Evolutionary conservation across 1,140 invertebrate genomes (phyloP), one percentile per base, ranked within the genome.

Genomic region (Monochamus saltuarius): DNA sequence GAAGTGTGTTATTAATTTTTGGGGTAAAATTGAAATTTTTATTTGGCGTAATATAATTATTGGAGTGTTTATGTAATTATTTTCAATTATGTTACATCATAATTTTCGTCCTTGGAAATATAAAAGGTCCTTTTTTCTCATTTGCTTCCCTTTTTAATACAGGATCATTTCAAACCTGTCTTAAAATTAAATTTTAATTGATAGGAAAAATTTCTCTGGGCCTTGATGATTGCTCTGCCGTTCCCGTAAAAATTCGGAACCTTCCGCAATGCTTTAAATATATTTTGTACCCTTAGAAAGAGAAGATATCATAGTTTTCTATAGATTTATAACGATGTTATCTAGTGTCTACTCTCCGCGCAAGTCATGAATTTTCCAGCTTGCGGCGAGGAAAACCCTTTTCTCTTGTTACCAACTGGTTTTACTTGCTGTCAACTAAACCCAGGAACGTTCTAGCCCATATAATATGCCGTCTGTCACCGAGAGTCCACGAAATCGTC

Each of bases 251-350:
- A 51, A 51, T 55, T 55, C 53, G 42, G 43, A 55, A 39, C 53
- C 53, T 55, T 55, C 53, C 17, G 53, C 53, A 55, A 55, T 55
- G 66, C 66, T 68, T 68, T 57, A 66, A 62, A 68, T 70, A 70
- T 70, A 70, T 70, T 70, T 70, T 70, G 68, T 70, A 70, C 66
- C 68, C 66, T 63, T 70, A 70, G 68, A 58, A 59, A 64, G 57
- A 62, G 59, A 63, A 59, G 62, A 66, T 61, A 66, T 67, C 58
- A 68, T 70, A 70, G 68, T 70, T 70, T 70, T 70, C 66, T 70
- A 70, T 70, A 70, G 66, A 70, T 70, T 70, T 70, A 70, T 70
- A 70, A 68, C 47, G 60, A 65, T 70, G 68, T 70, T 70, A 70
- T 66, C 64, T 70, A 68, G 66, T 70, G 62, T 67, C 61, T 66